Conservation (phyloP, 2,113 vertebrate species). For the Orycteropus afer region DNA sequence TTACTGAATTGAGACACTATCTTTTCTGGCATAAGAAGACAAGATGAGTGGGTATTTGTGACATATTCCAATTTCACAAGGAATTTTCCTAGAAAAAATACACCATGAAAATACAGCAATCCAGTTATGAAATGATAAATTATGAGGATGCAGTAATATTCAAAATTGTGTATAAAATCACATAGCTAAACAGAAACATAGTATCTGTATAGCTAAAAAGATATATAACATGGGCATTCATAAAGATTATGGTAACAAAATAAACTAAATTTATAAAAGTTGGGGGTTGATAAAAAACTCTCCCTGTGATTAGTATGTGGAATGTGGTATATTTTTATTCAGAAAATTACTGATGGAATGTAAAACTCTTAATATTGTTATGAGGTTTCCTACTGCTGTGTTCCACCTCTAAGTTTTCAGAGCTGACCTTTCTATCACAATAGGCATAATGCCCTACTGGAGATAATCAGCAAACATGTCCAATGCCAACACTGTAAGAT, state of each 20-base stretch:
- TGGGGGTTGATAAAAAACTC: not conserved
- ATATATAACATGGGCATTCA: not conserved
- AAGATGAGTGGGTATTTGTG: not conserved
- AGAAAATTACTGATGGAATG: not conserved
- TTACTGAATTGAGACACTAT: not conserved
- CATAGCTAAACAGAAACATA: not conserved
- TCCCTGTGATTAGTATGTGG: not conserved
- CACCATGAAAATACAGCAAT: not conserved
- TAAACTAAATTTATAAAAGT: not conserved
- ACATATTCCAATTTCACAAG: not conserved
- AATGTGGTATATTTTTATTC: not conserved
- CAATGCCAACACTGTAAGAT: no score
- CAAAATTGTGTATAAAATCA: not conserved
- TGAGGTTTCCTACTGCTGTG: not conserved
- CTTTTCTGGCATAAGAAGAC: not conserved
- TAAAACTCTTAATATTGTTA: not conserved
- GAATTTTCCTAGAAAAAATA: slow-evolving; percentile 30
- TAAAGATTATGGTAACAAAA: slow-evolving; percentile 15
- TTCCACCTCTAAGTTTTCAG: not conserved
- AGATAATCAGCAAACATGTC: no score
- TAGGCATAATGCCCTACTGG: not conserved
- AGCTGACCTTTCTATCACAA: not conserved
- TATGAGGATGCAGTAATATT: not conserved
- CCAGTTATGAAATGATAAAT: slow-evolving; percentile 14
- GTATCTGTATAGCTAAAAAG: not conserved